Evolutionary conservation across 2,113 vertebrate species (phyloP), one percentile per base, ranked within the genome.

Genomic region (Ochotona curzoniae): DNA sequence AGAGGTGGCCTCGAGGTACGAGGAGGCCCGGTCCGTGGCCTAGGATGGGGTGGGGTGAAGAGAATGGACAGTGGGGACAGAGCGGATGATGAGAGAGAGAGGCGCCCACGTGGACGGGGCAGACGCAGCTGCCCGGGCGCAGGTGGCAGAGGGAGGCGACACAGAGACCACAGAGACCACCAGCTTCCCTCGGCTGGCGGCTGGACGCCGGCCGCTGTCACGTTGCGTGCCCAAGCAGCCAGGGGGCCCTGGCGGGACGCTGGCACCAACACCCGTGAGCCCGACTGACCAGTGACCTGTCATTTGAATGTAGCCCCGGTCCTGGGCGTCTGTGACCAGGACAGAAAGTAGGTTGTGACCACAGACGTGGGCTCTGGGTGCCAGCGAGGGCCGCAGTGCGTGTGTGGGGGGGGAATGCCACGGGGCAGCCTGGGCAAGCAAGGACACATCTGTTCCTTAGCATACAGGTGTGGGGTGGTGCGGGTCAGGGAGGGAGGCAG

Each of bases 1-100:
- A 44, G 98, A 97, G 97, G 98, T 91, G 94, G 97, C 98, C 98
- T 99, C 98, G 93, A 99, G 97, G 98, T 98, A 99, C 96, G 98
- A 98, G 94, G 99, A 99, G 98, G 99, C 98, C 97, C 99, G 99
- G 96, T 99, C 98, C 89, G 93, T 97, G 97, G 98, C 98, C 99
- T 99, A 98, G 93, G 95, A 85, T 28, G 89, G 84, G 88, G 89
- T 47, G 84, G 30, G 92, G 92, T 67, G 93, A 32, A 85, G 93
- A 94, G 85, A 82, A n/a, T 73, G 92, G n/a, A 92, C 89, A 93
- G 81, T 0, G 26, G 54, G 1, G 49, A 18, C 0, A 0, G 51
- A 1, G 4, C 0, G 25, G 25, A 21, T 1, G 1, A 28, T n/a
- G 28, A 26, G 25, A 76, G 18, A 10, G 79, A 44, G 61, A 44